A percentile compares a stretch with the other conserved stretches of the same genome.
These are phyloP conservation scores for Sinopyrophorus schimmeli DNA, from an alignment of 2,888 invertebrate species.

Conservation along the genomic window DNA sequence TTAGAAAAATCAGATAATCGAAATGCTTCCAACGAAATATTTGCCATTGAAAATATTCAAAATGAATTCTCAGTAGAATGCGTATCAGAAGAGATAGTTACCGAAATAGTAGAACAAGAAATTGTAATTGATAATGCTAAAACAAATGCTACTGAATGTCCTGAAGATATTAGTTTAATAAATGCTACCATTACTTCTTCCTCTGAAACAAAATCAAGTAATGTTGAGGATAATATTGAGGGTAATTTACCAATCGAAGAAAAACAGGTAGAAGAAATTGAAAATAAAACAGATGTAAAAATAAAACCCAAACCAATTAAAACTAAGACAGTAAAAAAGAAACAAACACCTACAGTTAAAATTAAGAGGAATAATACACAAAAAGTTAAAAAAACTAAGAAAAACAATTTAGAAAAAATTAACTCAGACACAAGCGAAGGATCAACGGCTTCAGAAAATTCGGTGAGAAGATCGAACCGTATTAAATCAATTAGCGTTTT, in stretches of 20 bases:
- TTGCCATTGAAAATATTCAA: conserved; percentile 29
- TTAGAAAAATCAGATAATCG: background rate
- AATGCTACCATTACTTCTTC: conserved; percentile 43
- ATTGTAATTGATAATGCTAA: conserved; percentile 15
- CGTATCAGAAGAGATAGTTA: conserved; percentile 38
- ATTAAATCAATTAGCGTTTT: conserved; percentile 66
- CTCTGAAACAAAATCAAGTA: too few relatives aligned
- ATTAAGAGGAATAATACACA: background rate
- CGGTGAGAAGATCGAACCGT: conserved; percentile 71
- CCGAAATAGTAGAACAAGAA: conserved; percentile 33
- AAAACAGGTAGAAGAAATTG: too few relatives aligned
- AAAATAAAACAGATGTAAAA: too few relatives aligned
- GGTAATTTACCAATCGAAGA: too few relatives aligned
- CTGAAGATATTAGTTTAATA: too few relatives aligned
- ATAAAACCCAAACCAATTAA: conserved; percentile 1
- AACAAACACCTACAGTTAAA: background rate
- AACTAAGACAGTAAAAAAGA: too few relatives aligned
- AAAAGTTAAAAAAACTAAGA: conserved; percentile 18
- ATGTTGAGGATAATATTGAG: too few relatives aligned
- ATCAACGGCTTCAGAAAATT: conserved; percentile 26
- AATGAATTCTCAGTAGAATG: conserved; percentile 41
- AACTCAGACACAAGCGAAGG: conserved; percentile 16
- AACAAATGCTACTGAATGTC: background rate
- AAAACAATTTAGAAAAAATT: conserved; percentile 15
- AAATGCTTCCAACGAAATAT: conserved; percentile 2